Conservation (phyloP, 2,888 invertebrate genomes). For the Apamea epomidion region DNA sequence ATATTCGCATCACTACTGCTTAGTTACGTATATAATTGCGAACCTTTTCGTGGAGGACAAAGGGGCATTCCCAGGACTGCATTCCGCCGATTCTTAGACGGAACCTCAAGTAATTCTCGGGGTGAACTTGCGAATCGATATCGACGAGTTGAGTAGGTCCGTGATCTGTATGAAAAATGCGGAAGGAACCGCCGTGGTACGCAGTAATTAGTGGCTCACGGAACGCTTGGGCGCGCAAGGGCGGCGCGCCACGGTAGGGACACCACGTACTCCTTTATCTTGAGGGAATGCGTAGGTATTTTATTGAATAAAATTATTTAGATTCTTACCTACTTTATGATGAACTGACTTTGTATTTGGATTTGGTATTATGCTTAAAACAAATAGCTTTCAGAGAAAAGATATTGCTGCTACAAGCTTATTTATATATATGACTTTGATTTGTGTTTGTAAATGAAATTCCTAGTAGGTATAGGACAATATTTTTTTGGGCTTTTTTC, state of each 20-base stretch:
- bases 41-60: conserved; percentile 65
- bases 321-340: conserved; percentile 1
- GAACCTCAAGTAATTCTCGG: conserved; percentile 75
- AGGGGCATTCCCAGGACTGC: conserved; percentile 70
- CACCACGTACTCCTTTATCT: conserved; percentile 53
- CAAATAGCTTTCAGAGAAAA: neutral
- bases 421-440: neutral
- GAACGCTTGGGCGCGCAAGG: conserved; percentile 68
- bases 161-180: conserved; percentile 89
- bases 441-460: neutral
- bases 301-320: conserved; percentile 31
- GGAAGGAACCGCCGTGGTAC: conserved; percentile 72
- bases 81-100: conserved; percentile 75
- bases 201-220: conserved; percentile 84
- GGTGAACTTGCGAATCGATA: conserved; percentile 83
- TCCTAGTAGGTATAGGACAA: neutral
- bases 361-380: neutral
- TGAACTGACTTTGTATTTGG: conserved; percentile 11
- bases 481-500: neutral
- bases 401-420: neutral
- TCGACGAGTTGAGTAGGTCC: conserved; percentile 78
- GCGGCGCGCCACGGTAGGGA: conserved; percentile 45
- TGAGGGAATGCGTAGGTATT: conserved; percentile 40
- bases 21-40: conserved; percentile 51
- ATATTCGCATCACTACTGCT: conserved; percentile 20